These are phyloP conservation scores for Drosophila tsacasi DNA, from an alignment of 1,140 invertebrate species.

Conservation along the genomic window DNA sequence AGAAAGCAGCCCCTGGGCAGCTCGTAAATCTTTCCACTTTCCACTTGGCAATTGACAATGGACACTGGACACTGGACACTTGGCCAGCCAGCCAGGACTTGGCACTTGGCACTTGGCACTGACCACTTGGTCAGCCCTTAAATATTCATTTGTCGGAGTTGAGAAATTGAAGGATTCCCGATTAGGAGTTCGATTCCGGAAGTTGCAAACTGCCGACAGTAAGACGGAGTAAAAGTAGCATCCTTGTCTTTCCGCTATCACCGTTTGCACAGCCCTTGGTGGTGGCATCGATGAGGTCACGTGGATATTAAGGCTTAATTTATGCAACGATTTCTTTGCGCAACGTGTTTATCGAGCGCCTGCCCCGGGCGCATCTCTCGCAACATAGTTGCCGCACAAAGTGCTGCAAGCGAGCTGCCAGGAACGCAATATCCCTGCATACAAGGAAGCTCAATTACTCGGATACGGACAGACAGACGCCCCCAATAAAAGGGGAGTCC, in stretches of 20 bases:
- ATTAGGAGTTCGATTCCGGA: slow-evolving; percentile 17
- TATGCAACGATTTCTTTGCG: slow-evolving; percentile 70
- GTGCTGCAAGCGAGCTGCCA: slow-evolving; percentile 2
- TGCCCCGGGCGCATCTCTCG: neutral
- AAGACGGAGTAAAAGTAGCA: slow-evolving; percentile 30
- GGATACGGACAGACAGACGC: too few relatives aligned
- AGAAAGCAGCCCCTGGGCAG: slow-evolving; percentile 5
- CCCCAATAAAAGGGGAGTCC: neutral
- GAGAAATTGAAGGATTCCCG: slow-evolving; percentile 60
- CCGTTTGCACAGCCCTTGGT: slow-evolving; percentile 55
- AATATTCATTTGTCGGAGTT: slow-evolving; percentile 70
- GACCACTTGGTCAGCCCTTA: slow-evolving; percentile 46
- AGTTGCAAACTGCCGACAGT: slow-evolving; percentile 45
- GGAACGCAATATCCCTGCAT: slow-evolving; percentile 8
- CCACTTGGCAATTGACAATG: slow-evolving; percentile 13
- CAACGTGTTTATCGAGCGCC: slow-evolving; percentile 65
- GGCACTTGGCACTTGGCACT: slow-evolving; percentile 38
- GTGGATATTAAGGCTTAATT: slow-evolving; percentile 63
- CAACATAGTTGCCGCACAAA: slow-evolving; percentile 29
- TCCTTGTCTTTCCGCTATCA: slow-evolving; percentile 35
- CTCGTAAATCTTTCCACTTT: slow-evolving; percentile 54
- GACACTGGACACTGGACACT: slow-evolving; percentile 22
- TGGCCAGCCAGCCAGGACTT: too few relatives aligned
- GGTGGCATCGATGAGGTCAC: slow-evolving; percentile 59
- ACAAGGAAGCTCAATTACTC: slow-evolving; percentile 13